phyloP scores from a whole-genome alignment of 2,797 vertebrate species.

The Sciurus vulgaris region DNA sequence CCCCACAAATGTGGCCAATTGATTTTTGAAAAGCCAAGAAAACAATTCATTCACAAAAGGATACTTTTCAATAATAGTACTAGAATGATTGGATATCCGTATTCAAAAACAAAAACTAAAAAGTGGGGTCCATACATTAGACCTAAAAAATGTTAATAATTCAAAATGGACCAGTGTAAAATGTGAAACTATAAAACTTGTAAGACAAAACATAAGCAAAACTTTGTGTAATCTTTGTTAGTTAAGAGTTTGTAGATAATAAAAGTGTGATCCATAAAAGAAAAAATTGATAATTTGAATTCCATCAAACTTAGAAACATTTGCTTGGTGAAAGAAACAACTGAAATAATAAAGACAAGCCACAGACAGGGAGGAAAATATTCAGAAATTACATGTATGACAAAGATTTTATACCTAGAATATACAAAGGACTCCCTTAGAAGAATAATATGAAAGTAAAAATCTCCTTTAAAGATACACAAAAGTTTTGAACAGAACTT shows the following conservation, averaged over 20 bases:
- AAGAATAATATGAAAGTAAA: neutral
- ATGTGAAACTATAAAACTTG: neutral
- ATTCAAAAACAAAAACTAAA: neutral
- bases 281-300: neutral
- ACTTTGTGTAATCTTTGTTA: neutral
- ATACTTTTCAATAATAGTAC: neutral
- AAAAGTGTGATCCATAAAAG: neutral
- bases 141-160: neutral
- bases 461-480: neutral
- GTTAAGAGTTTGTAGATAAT: neutral
- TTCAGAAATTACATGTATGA: neutral
- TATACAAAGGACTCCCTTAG: neutral
- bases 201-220: neutral
- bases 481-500: neutral
- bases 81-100: neutral
- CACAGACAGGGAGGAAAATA: neutral
- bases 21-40: constrained; percentile 11
- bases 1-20: neutral
- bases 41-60: neutral
- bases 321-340: neutral
- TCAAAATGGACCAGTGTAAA: neutral
- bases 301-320: neutral
- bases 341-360: neutral
- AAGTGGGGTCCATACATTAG: neutral
- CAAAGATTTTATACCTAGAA: neutral